phyloP scores from a whole-genome alignment of 1,140 invertebrate genomes.

The Steinernema khuongi region DNA sequence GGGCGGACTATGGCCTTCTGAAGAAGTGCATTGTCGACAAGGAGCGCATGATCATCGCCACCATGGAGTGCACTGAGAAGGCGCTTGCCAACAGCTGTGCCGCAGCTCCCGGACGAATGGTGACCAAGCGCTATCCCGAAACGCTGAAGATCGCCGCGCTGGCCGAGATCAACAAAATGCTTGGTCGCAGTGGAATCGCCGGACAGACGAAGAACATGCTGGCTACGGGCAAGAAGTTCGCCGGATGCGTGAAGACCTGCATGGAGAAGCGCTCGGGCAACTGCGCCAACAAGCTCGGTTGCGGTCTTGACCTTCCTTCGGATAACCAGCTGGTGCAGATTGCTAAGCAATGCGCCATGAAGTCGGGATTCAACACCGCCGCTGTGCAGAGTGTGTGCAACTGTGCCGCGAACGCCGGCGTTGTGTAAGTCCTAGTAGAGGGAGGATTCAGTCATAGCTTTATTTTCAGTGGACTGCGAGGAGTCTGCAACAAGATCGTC shows the following conservation, averaged over 20 bases:
- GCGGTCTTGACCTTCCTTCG: conserved; percentile 37
- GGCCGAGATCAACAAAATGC: conserved; percentile 34
- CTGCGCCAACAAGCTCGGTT: conserved; percentile 36
- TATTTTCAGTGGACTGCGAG: not conserved
- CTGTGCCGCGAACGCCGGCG: conserved; percentile 36
- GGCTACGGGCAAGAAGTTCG: conserved; percentile 35
- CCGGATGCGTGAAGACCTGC: conserved; percentile 33
- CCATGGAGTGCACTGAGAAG: conserved; percentile 24
- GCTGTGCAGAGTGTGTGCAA: conserved; percentile 29
- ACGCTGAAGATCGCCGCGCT: conserved; percentile 37
- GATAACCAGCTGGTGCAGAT: conserved; percentile 34
- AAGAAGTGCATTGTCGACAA: conserved; percentile 29
- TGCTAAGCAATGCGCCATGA: conserved; percentile 34
- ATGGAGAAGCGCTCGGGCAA: conserved; percentile 21
- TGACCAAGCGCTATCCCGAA: conserved; percentile 33
- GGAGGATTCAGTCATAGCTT: not conserved
- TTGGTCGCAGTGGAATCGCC: conserved; percentile 30
- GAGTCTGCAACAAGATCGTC: conserved; percentile 8
- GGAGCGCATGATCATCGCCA: conserved; percentile 20
- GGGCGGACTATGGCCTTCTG: conserved; percentile 30
- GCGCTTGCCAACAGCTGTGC: conserved; percentile 32
- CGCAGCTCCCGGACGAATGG: conserved; percentile 21
- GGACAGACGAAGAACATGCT: conserved; percentile 31
- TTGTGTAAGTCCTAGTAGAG: not conserved
- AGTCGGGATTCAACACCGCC: conserved; percentile 34